Evolutionary conservation across 1,140 invertebrate genomes (phyloP).

Genomic region (Melitaea cinxia): DNA sequence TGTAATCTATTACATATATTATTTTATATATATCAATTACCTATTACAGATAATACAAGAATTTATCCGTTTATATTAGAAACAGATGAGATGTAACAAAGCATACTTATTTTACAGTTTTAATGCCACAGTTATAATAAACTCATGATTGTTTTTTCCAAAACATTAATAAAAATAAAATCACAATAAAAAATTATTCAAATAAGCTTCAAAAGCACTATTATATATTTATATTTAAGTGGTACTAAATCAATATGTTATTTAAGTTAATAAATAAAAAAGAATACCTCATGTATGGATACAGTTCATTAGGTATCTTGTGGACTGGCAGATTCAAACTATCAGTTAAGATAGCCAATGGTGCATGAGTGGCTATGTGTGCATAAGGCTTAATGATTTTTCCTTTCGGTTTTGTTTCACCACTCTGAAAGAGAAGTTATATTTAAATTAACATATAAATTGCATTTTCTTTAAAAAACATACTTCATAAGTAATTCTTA

Average conservation of each 20-base stretch:
- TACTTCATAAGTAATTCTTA: neutral
- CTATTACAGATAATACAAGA: too few species aligned
- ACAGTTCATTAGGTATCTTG: constrained; percentile 84
- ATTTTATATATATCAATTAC: too few species aligned
- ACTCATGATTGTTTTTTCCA: too few species aligned
- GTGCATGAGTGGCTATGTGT: constrained; percentile 84
- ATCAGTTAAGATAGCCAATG: constrained; percentile 86
- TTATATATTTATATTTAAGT: too few species aligned
- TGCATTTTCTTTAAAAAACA: neutral
- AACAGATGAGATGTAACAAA: too few species aligned
- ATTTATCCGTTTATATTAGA: too few species aligned
- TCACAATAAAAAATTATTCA: too few species aligned
- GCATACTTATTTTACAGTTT: too few species aligned
- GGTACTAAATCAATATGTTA: too few species aligned
- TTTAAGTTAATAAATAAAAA: constrained; percentile 30
- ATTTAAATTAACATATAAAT: neutral
- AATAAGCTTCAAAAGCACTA: too few species aligned
- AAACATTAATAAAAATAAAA: too few species aligned
- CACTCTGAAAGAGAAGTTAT: constrained; percentile 41
- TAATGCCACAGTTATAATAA: too few species aligned
- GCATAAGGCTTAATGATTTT: constrained; percentile 69
- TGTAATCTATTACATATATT: neutral
- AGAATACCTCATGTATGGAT: constrained; percentile 81
- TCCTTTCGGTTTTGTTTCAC: constrained; percentile 35
- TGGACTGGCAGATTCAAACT: constrained; percentile 82